A percentile compares a stretch with the other conserved stretches of the same genome.
Evolutionary conservation across 2,113 vertebrate species (phyloP).

Genomic region (Probosciger aterrimus): DNA sequence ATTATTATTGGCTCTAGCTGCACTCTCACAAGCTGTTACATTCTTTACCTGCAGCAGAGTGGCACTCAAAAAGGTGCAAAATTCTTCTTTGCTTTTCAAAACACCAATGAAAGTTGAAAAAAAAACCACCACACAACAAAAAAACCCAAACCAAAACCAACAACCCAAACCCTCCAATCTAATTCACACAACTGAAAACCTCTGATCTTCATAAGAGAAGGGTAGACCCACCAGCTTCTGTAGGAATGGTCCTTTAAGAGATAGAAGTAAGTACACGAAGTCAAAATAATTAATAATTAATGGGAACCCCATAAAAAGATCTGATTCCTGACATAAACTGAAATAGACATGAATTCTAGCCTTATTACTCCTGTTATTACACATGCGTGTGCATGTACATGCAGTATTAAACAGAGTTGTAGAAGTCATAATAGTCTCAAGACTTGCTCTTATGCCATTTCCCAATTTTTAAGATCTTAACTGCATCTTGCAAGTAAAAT

Average conservation of each 20-base stretch:
- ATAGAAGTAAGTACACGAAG: background rate
- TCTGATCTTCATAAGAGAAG: background rate
- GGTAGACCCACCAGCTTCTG: background rate
- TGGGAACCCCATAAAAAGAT: background rate
- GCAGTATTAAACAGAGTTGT: background rate
- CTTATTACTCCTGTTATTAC: background rate
- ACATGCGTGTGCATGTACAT: rapidly evolving
- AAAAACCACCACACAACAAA: background rate
- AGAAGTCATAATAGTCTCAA: background rate
- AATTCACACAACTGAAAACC: conserved; percentile 47
- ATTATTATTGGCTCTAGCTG: conserved; percentile 73
- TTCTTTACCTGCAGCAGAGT: conserved; percentile 78
- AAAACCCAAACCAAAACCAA: background rate
- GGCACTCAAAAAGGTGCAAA: conserved; percentile 71
- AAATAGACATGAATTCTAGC: background rate
- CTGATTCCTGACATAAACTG: background rate
- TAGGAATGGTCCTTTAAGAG: conserved; percentile 33
- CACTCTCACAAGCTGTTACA: conserved; percentile 71
- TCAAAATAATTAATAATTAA: background rate
- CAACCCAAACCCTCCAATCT: background rate
- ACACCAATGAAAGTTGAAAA: conserved; percentile 55
- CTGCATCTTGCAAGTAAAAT: background rate
- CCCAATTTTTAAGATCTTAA: background rate
- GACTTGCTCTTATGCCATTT: background rate
- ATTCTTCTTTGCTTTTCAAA: conserved; percentile 76